Percentiles rank a stretch among this genome's conserved stretches.
Evolutionary conservation across 2,888 invertebrate species (phyloP).

Genomic region (Griposia aprilina): DNA sequence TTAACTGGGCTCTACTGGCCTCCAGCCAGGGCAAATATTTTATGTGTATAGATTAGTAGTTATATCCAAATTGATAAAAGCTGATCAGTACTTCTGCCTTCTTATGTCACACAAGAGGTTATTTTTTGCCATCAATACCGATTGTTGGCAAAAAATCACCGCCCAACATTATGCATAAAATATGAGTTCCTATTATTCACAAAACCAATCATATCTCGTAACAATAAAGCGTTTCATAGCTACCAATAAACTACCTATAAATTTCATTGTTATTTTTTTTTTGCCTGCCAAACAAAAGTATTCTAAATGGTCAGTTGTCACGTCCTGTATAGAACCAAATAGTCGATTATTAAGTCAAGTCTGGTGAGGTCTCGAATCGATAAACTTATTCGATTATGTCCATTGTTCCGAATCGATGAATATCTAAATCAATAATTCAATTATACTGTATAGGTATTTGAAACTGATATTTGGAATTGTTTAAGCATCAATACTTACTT

Average conservation of each 20-base stretch:
- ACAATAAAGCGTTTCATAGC: slow-evolving; percentile 48
- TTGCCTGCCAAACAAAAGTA: slow-evolving; percentile 40
- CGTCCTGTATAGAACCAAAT: slow-evolving; percentile 56
- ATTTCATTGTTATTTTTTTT: slow-evolving; percentile 53
- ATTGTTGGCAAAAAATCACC: no score
- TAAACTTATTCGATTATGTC: slow-evolving; percentile 69
- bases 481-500: slow-evolving; percentile 47
- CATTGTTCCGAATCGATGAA: slow-evolving; percentile 69
- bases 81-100: slow-evolving; percentile 8
- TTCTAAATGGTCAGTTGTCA: slow-evolving; percentile 62
- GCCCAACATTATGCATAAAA: slow-evolving; percentile 39
- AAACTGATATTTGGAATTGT: slow-evolving; percentile 65
- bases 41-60: not conserved
- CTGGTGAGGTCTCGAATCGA: slow-evolving; percentile 62
- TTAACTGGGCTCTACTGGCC: not conserved
- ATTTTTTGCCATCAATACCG: slow-evolving; percentile 33
- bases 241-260: slow-evolving; percentile 35
- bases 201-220: slow-evolving; percentile 34
- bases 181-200: slow-evolving; percentile 49
- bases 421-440: slow-evolving; percentile 70
- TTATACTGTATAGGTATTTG: slow-evolving; percentile 64
- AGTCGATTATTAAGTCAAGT: slow-evolving; percentile 66
- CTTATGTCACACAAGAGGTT: slow-evolving; percentile 19
- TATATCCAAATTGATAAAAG: not conserved
- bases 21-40: not conserved